Evolutionary conservation across 2,888 invertebrate species (phyloP).

Genomic region (Psococerastis gibbosa): DNA sequence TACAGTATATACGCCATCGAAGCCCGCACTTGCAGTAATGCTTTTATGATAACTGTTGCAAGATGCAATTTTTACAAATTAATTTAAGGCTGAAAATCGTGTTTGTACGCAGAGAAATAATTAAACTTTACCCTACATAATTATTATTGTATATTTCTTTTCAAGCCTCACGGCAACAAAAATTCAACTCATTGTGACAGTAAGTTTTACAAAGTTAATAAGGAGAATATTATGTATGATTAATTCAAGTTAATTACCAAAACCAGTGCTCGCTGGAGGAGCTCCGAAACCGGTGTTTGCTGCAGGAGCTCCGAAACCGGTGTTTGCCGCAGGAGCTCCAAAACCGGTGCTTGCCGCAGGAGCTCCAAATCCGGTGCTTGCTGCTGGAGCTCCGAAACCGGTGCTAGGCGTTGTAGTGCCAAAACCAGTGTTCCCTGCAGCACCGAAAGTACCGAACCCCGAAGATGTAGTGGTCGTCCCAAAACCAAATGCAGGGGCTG

Average conservation of each 20-base stretch:
- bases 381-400: slow-evolving; percentile 5
- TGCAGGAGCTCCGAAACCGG: slow-evolving; percentile 20
- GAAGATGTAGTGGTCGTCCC: slow-evolving; percentile 21
- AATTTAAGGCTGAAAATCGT: too few relatives aligned
- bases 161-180: too few relatives aligned
- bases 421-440: slow-evolving; percentile 19
- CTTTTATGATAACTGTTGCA: too few relatives aligned
- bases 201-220: too few relatives aligned
- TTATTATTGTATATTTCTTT: too few relatives aligned
- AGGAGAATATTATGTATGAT: too few relatives aligned
- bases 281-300: slow-evolving; percentile 15
- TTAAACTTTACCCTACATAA: too few relatives aligned
- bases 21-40: too few relatives aligned
- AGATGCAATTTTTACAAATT: too few relatives aligned
- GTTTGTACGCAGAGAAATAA: too few relatives aligned
- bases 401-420: slow-evolving; percentile 14
- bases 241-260: slow-evolving; percentile 19
- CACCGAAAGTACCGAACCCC: slow-evolving; percentile 15
- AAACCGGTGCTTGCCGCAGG: background rate
- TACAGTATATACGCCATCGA: too few relatives aligned
- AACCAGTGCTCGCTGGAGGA: slow-evolving; percentile 17
- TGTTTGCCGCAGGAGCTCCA: slow-evolving; percentile 18
- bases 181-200: too few relatives aligned
- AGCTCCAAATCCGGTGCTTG: slow-evolving; percentile 2
- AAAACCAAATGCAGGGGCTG: slow-evolving; percentile 25